Evolutionary conservation across 2,113 vertebrate genomes (phyloP), one percentile per base, ranked within the genome.

Genomic region (Myotis yumanensis): DNA sequence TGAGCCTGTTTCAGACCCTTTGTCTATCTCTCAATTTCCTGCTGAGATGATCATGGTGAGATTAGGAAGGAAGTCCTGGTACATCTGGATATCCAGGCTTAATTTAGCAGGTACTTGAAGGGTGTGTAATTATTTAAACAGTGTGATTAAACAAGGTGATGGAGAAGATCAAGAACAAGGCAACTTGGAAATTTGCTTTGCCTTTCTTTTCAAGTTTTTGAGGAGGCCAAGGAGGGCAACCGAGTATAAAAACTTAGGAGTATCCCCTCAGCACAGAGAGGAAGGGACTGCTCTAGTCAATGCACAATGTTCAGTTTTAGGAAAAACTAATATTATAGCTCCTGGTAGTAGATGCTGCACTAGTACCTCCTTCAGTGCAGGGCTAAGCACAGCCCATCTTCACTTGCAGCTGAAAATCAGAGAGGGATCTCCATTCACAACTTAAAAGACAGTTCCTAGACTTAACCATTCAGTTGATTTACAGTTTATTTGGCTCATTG

Each of bases 11-110:
- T n/a, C 76, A 48, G 54, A 83, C 23, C 68, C 69, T 62, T 88
- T 12, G 4, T 72, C 22, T 91, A 23, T 91, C 57, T 91, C 43
- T 37, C 69, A 91, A 51, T 88, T 91, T 91, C 82, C 59, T 82
- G 48, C 22, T 76, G 68, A 68, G 48, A 87, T 87, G 48, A 59
- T 88, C 48, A n/a, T 69, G 18, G 46, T 73, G 64, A 54, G 76
- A 82, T 75, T n/a, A 68, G 22, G n/a, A 43, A 76, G 52, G 40
- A 77, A 69, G 40, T 68, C 25, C 25, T 83, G 76, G 43, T 51
- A 77, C 59, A 77, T 30, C 71, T 77, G 69, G 32, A 30, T 71
- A 62, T 62, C n/a, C 28, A 77, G n/a, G n/a, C n/a, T 77, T 92
- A 83, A 83, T 71, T 69, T 62, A 46, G 4, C 40, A 71, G 59